Percentiles rank a stretch among this genome's conserved stretches.
Evolutionary conservation across 2,888 invertebrate genomes (phyloP).

Genomic region (Lycaena phlaeas): DNA sequence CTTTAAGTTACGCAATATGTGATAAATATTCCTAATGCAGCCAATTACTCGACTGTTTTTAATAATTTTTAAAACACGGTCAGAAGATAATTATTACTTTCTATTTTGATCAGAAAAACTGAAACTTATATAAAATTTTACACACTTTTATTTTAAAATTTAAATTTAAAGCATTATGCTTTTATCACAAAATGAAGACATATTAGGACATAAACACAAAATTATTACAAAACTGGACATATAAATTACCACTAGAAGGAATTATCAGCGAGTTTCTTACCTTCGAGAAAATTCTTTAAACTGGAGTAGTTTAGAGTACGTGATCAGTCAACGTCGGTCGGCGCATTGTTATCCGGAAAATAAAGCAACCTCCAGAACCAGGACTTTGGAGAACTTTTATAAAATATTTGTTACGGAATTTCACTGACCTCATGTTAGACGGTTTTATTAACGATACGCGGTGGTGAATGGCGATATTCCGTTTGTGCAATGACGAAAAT

Average conservation of each 20-base stretch:
- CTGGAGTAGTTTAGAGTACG: constrained; percentile 19
- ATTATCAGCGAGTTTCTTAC: constrained; percentile 13
- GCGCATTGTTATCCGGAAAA: constrained; percentile 51
- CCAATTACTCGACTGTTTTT: too few relatives aligned
- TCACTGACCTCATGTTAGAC: constrained; percentile 13
- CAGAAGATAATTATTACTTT: too few relatives aligned
- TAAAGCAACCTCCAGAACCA: constrained; percentile 38
- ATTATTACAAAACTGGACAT: constrained; percentile 15
- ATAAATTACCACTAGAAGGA: constrained; percentile 18
- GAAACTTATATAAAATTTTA: too few relatives aligned
- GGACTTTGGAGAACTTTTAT: constrained; percentile 38
- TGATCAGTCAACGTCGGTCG: constrained; percentile 52
- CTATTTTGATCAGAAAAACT: too few relatives aligned
- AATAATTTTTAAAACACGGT: too few relatives aligned
- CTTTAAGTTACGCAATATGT: too few relatives aligned
- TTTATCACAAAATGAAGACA: too few relatives aligned
- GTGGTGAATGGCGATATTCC: neutral
- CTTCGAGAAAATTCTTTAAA: constrained; percentile 17
- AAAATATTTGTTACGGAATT: constrained; percentile 34
- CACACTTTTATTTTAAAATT: too few relatives aligned
- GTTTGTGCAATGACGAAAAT: too few relatives aligned
- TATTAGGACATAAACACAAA: constrained; percentile 4
- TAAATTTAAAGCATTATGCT: too few relatives aligned
- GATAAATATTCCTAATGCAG: too few relatives aligned
- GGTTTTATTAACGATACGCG: neutral